Evolutionary conservation across 2,113 vertebrate genomes (phyloP).

Genomic region (Rhizomys pruinosus): DNA sequence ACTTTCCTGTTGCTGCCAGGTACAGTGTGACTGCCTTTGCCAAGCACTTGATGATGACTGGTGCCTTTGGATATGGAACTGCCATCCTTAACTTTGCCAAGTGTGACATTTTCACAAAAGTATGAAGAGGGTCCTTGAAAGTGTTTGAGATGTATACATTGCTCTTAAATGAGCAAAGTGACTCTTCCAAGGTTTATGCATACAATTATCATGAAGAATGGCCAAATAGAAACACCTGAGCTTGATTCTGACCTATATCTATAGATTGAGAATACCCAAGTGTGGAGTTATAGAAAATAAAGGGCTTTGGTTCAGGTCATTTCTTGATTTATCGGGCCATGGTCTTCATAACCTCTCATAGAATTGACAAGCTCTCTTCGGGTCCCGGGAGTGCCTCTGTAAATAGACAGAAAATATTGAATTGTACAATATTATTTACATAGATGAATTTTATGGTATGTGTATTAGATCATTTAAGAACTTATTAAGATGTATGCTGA

Average conservation of each 20-base stretch:
- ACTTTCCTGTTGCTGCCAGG: background rate
- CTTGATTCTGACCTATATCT: conserved; percentile 62
- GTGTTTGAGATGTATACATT: background rate
- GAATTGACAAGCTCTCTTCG: no score
- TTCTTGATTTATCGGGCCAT: conserved; percentile 75
- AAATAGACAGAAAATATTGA: no score
- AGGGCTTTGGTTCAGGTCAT: conserved; percentile 73
- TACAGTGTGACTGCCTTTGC: background rate
- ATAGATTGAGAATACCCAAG: conserved; percentile 64
- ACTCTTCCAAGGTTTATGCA: background rate
- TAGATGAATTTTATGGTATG: no score
- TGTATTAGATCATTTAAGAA: no score
- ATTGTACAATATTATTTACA: no score
- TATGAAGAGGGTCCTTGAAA: background rate
- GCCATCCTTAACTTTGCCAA: background rate
- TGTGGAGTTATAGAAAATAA: conserved; percentile 63
- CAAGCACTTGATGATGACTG: background rate
- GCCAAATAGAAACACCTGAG: background rate
- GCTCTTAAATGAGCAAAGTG: background rate
- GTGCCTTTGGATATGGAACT: background rate
- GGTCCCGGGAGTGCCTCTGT: no score
- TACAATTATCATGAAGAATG: background rate
- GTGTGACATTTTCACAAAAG: background rate
- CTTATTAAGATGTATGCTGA: no score
- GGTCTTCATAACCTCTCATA: no score